Base-by-base conservation (phyloP, 2,797 vertebrate genomes). In the Tolypeutes matacus region DNA sequence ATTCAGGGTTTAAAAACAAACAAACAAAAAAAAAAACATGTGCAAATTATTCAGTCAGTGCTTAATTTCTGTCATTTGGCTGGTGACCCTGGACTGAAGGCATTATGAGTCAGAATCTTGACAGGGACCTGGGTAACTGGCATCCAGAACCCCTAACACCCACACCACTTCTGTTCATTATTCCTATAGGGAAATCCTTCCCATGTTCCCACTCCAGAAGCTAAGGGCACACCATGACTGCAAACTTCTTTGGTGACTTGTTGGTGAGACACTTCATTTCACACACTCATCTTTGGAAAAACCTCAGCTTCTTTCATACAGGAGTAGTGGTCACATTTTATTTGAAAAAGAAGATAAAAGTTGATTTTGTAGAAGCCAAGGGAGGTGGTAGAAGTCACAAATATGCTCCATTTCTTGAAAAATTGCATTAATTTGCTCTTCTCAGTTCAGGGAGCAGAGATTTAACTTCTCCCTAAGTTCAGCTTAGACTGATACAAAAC, bases 301-400 rank as follows among this genome's bases (percentile, higher is more conserved):
- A 51, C 58, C 29, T 7, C 60, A 14, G 27, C 14, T 70, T 91
- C n/a, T 69, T 84, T 62, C n/a, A 67, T 14, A 15, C 39, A 77
- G 36, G 31, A 84, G 36, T 18, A 29, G 39, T 29, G 23, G 25
- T 62, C 46, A 39, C 25, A 7, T 34, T 56, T 78, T 64, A 31
- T 84, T 81, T 64, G 21, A 64, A 91, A 21, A 83, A 5, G 25
- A 49, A 25, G 18, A 23, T 36, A 46, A 82, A 76, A 36, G 36
- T 56, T 75, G 58, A 69, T 58, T 94, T 69, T 42, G 67, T 46
- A 84, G 51, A 91, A 87, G 70, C 36, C 78, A 31, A 81, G 46
- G 39, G 42, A 67, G 11, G 8, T 60, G 72, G 56, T 58, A n/a
- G 58, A 53, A 84, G 62, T 58, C 13, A n/a, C 29, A 11, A 53